Evolutionary conservation across 2,888 invertebrate species (phyloP).

Genomic region (Drosophila borealis): DNA sequence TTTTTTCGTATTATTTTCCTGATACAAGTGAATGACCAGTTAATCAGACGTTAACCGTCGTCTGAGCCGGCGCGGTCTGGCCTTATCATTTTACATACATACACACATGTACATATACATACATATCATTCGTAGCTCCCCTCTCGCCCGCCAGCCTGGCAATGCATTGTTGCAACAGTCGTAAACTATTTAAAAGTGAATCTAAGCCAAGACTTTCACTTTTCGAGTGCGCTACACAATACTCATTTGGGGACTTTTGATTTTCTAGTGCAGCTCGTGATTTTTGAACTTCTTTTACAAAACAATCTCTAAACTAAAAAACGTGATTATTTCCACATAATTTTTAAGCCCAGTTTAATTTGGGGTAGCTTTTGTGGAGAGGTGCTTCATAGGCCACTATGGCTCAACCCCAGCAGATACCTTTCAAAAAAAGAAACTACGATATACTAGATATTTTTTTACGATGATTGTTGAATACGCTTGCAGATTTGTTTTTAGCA

Average conservation of each 20-base stretch:
- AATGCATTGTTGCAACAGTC: slow-evolving; percentile 25
- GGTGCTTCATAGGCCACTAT: not conserved
- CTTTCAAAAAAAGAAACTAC: not conserved
- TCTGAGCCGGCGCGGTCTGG: not conserved
- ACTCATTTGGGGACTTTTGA: slow-evolving; percentile 3
- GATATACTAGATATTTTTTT: not conserved
- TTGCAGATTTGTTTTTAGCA: not conserved
- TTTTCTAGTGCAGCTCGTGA: slow-evolving; percentile 4
- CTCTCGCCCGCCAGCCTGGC: not conserved
- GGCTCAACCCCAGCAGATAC: not conserved
- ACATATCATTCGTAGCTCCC: not conserved
- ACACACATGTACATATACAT: not conserved
- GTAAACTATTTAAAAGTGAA: slow-evolving; percentile 28
- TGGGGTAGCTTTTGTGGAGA: not conserved
- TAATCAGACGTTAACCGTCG: not conserved
- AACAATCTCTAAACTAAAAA: no score
- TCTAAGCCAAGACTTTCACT: slow-evolving; percentile 38
- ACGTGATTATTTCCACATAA: not conserved
- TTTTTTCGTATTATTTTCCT: not conserved
- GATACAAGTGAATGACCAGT: slow-evolving; percentile 6
- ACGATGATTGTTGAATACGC: not conserved
- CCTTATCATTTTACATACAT: slow-evolving; percentile 3
- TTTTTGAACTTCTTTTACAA: not conserved
- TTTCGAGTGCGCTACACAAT: slow-evolving; percentile 15
- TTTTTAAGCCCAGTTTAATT: not conserved